phyloP scores from a whole-genome alignment of 2,113 vertebrate species.

The Thalassoma bifasciatum region DNA sequence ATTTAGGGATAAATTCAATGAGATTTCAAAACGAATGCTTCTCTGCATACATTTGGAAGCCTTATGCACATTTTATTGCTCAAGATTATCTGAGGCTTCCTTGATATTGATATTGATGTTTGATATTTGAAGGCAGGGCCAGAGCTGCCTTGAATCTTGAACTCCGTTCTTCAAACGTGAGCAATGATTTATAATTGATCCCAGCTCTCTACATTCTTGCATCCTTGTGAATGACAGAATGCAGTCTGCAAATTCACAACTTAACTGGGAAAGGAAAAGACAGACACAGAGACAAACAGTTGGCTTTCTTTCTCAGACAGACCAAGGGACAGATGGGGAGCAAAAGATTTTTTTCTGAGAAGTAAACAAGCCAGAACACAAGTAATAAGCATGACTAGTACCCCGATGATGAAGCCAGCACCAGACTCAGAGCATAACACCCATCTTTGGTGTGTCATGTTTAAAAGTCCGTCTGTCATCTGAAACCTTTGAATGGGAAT shows the following conservation, averaged over 20 bases:
- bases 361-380: conserved; percentile 62
- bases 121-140: conserved; percentile 18
- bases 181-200: conserved; percentile 67
- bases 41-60: conserved; percentile 45
- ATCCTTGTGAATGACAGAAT: conserved; percentile 50
- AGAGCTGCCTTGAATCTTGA: conserved; percentile 47
- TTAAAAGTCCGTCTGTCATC: conserved; percentile 60
- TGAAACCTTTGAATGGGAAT: conserved; percentile 28
- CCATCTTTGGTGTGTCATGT: conserved; percentile 56
- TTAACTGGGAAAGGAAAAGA: conserved; percentile 39
- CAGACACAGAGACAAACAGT: conserved; percentile 56
- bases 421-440: conserved; percentile 45
- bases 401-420: conserved; percentile 34
- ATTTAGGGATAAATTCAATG: background rate
- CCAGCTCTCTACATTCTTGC: conserved; percentile 44
- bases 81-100: conserved; percentile 37
- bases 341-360: conserved; percentile 27
- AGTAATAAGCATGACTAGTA: conserved; percentile 64
- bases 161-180: conserved; percentile 50
- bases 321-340: conserved; percentile 70
- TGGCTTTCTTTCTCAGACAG: conserved; percentile 65
- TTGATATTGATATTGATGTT: too few relatives aligned
- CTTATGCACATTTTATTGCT: conserved; percentile 22
- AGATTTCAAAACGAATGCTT: conserved; percentile 29
- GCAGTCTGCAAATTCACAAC: conserved; percentile 28